A percentile compares a stretch with the other conserved stretches of the same genome.
These are phyloP conservation scores for Phoronis australis DNA, from an alignment of 2,888 invertebrate genomes.

Conservation along the genomic window DNA sequence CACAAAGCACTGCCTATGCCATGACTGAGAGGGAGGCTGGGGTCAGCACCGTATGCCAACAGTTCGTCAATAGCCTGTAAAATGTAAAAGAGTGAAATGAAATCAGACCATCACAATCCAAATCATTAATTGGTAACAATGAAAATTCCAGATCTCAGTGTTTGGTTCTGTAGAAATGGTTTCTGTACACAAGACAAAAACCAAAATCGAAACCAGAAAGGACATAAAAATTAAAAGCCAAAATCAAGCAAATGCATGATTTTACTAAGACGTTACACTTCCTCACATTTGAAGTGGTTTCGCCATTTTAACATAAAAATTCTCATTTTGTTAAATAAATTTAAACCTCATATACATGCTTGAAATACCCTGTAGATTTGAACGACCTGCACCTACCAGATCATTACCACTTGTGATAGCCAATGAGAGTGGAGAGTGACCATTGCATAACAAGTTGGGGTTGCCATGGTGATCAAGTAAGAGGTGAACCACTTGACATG, in stretches of 20 bases:
- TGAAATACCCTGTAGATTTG: too few relatives aligned
- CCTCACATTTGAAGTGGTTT: too few relatives aligned
- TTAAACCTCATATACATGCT: too few relatives aligned
- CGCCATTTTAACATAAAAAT: too few relatives aligned
- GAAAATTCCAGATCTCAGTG: not conserved
- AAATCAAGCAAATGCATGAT: too few relatives aligned
- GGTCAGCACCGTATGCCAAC: conserved; percentile 38
- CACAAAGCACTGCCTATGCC: conserved; percentile 52
- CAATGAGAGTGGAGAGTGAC: conserved; percentile 47
- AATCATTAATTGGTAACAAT: not conserved
- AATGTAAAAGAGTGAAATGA: not conserved
- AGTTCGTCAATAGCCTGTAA: conserved; percentile 47
- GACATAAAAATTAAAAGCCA: too few relatives aligned
- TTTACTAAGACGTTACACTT: too few relatives aligned
- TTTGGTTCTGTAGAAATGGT: not conserved
- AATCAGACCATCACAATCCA: not conserved
- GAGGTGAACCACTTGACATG: conserved; percentile 39
- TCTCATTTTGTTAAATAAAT: too few relatives aligned
- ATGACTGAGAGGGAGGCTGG: conserved; percentile 43
- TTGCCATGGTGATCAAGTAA: conserved; percentile 46
- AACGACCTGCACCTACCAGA: conserved; percentile 31
- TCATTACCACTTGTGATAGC: conserved; percentile 51
- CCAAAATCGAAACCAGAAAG: too few relatives aligned
- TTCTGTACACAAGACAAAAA: not conserved
- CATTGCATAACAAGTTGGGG: conserved; percentile 49